Evolutionary conservation across 2,888 invertebrate genomes (phyloP), one percentile per base, ranked within the genome.

Genomic region (Tubulanus polymorphus): DNA sequence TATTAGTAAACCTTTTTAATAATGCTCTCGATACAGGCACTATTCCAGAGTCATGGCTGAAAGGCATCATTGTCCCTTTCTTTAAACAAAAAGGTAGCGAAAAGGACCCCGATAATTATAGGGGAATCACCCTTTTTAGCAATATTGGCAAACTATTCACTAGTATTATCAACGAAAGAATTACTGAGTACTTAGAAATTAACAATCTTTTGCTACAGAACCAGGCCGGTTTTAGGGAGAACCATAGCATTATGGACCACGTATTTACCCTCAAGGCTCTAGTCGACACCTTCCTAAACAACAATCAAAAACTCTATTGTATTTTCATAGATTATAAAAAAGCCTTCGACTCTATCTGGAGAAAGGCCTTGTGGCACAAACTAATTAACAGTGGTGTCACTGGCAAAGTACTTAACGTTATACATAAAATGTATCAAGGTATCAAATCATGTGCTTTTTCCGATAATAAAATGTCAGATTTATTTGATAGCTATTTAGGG

Each of bases 181-280:
- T 63, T 3, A 41, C 53, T 26, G 30, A 45, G 45, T 63, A 53
- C 56, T 35, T 46, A 6, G 29, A 29, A 1, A 30, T 37, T 8
- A 48, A 59, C 26, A 46, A 55, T 45, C 49, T 56, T 48, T 37
- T 57, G 18, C 45, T 57, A 20, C 57, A 57, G 32, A 56, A 59
- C 23, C 60, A 63, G 41, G 58, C 60, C 29, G 61, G 61, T 48
- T 61, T 58, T 52, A 54, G 53, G 28, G 32, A 35, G 23, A 51
- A 54, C 15, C 29, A 41, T 35, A 48, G 52, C 26, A 63, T 59
- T 1, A 41, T 56, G n/a, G 63, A 61, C 50, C 57, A 51, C 15
- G 57, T 60, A 12, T 61, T 63, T 54, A 41, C 53, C 3, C 32
- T 59, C 3, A 37, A 56, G 10, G 18, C 51, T 18, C 37, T 60